Base-by-base conservation (phyloP, 2,888 invertebrate genomes). In the Pherbina coryleti region DNA sequence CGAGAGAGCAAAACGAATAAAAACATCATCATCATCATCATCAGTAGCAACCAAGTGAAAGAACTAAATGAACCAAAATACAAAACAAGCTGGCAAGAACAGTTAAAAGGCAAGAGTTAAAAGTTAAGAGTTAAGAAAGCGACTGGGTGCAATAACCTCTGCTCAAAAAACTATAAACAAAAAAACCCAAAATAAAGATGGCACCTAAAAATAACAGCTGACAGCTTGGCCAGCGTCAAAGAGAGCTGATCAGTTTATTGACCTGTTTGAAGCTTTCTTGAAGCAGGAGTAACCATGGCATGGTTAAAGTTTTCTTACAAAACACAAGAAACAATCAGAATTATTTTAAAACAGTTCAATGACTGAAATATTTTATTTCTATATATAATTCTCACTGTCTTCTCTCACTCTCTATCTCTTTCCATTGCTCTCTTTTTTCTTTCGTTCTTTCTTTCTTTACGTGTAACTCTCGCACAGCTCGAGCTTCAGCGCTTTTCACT, bases 401-500 rank as follows among this genome's bases (percentile, higher is more conserved):
- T 62, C 70, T 19, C 51, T 57, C 76, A 28, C 17, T 31, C 4
- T 55, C 55, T 11, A 28, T 53, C 57, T 11, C 19, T 14, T 19
- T 22, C 53, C 17, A 8, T 8, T 8, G n/a, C 53, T 44, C 62
- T 55, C 57, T 44, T 67, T 53, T 64, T 25, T 31, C 62, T 7
- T 19, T n/a, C 5, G 11, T 28, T 70, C 53, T 72, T 57, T 60
- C 55, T 2, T 14, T 57, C 55, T 4, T 14, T 22, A 11, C 25
- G 19, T n/a, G 7, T 51, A 37, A 49, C 28, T n/a, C 55, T 55
- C 67, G 19, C 70, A 55, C 51, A 31, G 44, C 44, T 31, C 5
- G 31, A 31, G 28, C 31, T 51, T 22, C 70, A 70, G 55, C 57
- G 72, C 77, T 73, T 81, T 81, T 81, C 79, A 81, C 80, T 81